Conservation (phyloP, 1,140 invertebrate genomes). For the Heterodera carotae region DNA sequence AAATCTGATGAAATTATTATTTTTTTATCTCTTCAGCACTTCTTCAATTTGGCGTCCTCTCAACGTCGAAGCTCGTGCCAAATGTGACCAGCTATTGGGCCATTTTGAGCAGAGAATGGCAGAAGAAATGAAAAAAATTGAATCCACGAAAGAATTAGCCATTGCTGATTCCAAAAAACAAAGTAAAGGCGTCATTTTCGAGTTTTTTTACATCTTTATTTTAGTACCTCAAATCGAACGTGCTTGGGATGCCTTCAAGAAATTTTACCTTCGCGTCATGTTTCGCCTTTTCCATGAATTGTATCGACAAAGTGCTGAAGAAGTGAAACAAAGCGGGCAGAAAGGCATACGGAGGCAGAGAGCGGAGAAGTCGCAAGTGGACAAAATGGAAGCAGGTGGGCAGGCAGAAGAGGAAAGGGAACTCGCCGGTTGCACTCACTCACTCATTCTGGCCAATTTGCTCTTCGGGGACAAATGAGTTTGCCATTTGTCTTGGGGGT, state of each 20-base stretch:
- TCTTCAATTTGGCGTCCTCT: background rate
- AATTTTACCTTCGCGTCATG: background rate
- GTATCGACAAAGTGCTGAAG: background rate
- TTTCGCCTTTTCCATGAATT: background rate
- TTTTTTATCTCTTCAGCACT: background rate
- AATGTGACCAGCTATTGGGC: background rate
- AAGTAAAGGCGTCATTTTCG: background rate
- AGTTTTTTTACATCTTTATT: background rate
- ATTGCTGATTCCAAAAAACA: background rate
- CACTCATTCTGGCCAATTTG: background rate
- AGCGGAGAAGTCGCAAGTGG: background rate
- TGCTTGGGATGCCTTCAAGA: background rate
- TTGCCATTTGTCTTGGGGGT: no score
- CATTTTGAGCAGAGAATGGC: conserved; percentile 1
- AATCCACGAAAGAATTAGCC: background rate
- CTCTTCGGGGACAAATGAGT: background rate
- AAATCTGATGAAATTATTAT: no score
- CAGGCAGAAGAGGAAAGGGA: background rate
- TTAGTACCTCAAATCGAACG: conserved; percentile 1
- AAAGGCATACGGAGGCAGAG: background rate
- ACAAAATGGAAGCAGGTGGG: background rate
- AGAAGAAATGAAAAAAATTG: background rate
- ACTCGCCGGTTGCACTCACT: background rate
- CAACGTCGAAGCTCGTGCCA: background rate
- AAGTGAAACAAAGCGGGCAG: background rate